phyloP scores from a whole-genome alignment of 2,113 vertebrate species.

The Crypturellus undulatus region DNA sequence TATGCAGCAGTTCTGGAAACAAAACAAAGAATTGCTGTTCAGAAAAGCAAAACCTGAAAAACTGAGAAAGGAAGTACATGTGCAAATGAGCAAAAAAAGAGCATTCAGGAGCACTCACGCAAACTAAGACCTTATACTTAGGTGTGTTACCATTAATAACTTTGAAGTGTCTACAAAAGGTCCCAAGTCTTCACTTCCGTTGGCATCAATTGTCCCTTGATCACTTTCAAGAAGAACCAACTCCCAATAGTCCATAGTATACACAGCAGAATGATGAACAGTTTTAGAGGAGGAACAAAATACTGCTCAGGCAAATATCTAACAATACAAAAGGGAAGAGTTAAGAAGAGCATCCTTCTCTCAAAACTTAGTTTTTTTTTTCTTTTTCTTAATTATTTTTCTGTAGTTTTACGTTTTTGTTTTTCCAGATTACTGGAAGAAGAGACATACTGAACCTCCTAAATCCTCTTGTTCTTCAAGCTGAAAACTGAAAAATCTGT shows the following conservation, averaged over 20 bases:
- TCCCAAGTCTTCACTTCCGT: background rate
- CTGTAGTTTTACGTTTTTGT: background rate
- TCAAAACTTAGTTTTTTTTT: background rate
- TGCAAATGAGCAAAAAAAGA: background rate
- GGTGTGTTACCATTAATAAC: background rate
- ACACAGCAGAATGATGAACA: background rate
- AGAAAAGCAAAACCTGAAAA: background rate
- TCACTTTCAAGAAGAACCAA: background rate
- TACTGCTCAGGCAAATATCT: background rate
- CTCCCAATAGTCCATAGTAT: background rate
- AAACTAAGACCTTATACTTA: background rate
- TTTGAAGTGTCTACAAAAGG: background rate
- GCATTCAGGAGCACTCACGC: background rate
- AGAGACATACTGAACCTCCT: background rate
- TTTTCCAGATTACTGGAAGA: background rate
- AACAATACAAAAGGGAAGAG: background rate
- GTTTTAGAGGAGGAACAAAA: background rate
- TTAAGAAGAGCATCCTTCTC: background rate
- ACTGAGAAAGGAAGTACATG: background rate
- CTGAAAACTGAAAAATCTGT: background rate
- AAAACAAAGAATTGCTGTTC: background rate
- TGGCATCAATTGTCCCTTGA: background rate
- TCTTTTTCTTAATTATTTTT: background rate
- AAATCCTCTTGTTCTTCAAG: background rate
- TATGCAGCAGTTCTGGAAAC: background rate